phyloP scores from a whole-genome alignment of 2,797 vertebrate species.

The Amniataba percoides region DNA sequence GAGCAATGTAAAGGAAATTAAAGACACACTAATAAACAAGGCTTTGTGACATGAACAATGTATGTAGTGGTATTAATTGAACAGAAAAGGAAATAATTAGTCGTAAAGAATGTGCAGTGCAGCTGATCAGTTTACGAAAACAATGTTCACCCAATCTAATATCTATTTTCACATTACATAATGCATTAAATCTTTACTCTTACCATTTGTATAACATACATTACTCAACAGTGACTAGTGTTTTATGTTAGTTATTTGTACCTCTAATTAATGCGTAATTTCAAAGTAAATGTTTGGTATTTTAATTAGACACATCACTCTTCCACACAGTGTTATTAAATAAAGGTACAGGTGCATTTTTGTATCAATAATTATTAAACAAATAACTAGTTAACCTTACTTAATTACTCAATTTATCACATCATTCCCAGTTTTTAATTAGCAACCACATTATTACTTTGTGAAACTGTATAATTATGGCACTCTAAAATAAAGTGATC shows the following conservation, averaged over 20 bases:
- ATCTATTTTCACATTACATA: not conserved
- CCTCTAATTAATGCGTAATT: not conserved
- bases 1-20: not conserved
- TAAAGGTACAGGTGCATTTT: not conserved
- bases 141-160: not conserved
- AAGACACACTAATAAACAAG: not conserved
- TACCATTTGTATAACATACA: not conserved
- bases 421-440: not conserved
- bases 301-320: not conserved
- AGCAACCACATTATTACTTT: not conserved
- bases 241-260: not conserved
- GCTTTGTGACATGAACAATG: not conserved
- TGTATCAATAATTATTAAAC: not conserved
- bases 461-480: slow-evolving; percentile 5
- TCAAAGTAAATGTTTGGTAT: slow-evolving; percentile 2
- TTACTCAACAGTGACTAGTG: not conserved
- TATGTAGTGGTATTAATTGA: not conserved
- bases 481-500: not conserved
- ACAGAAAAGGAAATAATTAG: not conserved
- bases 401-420: not conserved
- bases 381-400: slow-evolving; percentile 1
- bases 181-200: not conserved
- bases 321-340: not conserved
- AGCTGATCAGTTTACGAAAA: not conserved
- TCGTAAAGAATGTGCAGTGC: not conserved